Percentiles rank a stretch among this genome's conserved stretches.
phyloP scores from a whole-genome alignment of 2,113 vertebrate species.

The Cygnus atratus region DNA sequence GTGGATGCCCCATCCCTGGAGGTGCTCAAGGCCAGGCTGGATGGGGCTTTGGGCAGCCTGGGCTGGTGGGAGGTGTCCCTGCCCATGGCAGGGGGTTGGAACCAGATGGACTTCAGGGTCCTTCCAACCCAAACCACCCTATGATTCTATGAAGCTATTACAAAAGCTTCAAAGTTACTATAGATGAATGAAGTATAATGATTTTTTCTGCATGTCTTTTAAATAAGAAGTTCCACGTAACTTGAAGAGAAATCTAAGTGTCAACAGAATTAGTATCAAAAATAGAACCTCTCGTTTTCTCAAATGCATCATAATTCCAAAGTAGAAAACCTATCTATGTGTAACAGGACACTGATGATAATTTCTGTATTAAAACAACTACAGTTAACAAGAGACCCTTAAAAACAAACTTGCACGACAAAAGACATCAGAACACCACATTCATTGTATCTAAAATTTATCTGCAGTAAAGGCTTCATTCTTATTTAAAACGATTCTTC shows the following conservation, averaged over 20 bases:
- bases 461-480: neutral
- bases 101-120: too few relatives aligned
- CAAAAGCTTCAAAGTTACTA: neutral
- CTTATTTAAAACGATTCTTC: neutral
- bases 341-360: neutral
- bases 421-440: neutral
- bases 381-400: neutral
- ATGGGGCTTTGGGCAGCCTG: too few relatives aligned
- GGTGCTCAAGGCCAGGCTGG: too few relatives aligned
- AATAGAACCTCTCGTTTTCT: neutral
- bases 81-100: too few relatives aligned
- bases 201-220: neutral
- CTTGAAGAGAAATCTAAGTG: neutral
- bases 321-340: neutral
- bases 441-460: neutral
- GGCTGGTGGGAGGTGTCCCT: too few relatives aligned
- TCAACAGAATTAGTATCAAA: neutral
- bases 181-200: neutral
- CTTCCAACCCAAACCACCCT: too few relatives aligned
- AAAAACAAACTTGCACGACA: neutral
- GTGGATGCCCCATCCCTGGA: too few relatives aligned
- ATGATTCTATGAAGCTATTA: neutral
- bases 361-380: neutral
- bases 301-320: neutral
- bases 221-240: neutral